Evolutionary conservation across 1,140 invertebrate genomes (phyloP).

Genomic region (Solenopsis fugax): DNA sequence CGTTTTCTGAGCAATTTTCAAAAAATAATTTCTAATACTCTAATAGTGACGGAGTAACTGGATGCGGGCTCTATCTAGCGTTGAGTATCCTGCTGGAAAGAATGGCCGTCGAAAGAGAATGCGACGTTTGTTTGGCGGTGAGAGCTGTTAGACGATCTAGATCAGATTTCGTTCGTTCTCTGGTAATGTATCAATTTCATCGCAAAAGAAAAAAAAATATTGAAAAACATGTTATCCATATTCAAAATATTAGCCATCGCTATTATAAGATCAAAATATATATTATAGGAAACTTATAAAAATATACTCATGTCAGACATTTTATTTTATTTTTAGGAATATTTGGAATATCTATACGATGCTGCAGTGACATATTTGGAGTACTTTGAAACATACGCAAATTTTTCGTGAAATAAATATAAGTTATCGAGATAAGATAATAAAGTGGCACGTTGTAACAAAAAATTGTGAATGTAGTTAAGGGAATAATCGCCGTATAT

Average conservation of each 20-base stretch:
- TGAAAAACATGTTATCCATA: neutral
- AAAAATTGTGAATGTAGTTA: neutral
- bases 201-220: neutral
- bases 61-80: conserved; percentile 75
- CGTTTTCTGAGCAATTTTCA: neutral
- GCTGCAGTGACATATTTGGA: conserved; percentile 76
- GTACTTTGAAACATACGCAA: conserved; percentile 80
- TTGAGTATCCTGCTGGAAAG: conserved; percentile 73
- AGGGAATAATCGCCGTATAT: too few relatives aligned
- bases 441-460: neutral
- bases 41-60: conserved; percentile 73
- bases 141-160: conserved; percentile 72
- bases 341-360: conserved; percentile 80
- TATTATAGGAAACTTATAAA: neutral
- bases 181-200: conserved; percentile 69
- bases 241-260: neutral
- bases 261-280: neutral
- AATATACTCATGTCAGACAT: neutral
- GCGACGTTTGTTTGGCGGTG: conserved; percentile 75
- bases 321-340: conserved; percentile 73
- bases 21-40: conserved; percentile 2
- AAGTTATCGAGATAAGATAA: neutral
- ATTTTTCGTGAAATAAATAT: conserved; percentile 71
- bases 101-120: conserved; percentile 76
- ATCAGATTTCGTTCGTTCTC: conserved; percentile 69